These are phyloP conservation scores for Pterophyllum scalare DNA, from an alignment of 2,113 vertebrate species.

Conservation along the genomic window DNA sequence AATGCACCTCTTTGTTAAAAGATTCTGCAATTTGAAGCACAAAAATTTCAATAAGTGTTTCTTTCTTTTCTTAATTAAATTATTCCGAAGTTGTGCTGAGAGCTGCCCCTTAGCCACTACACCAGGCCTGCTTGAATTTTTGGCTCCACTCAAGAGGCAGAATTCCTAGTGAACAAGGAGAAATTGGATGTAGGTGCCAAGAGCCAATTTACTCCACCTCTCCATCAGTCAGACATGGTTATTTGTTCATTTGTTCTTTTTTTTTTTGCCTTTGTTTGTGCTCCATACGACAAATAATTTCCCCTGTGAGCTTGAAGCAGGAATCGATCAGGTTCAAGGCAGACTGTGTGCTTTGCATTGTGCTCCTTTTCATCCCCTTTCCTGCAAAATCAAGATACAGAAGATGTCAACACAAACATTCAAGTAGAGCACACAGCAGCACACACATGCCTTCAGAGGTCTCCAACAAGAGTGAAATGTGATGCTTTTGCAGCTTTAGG, in stretches of 20 bases:
- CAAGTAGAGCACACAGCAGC: background rate
- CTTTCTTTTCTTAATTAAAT: slow-evolving; percentile 38
- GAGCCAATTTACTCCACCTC: slow-evolving; percentile 51
- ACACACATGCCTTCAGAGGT: background rate
- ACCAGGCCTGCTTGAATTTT: background rate
- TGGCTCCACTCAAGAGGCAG: slow-evolving; percentile 15
- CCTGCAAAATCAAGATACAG: slow-evolving; percentile 16
- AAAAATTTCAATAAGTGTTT: background rate
- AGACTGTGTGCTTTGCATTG: slow-evolving; percentile 48
- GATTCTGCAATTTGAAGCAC: slow-evolving; percentile 1
- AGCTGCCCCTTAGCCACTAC: background rate
- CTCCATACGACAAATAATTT: slow-evolving; percentile 74
- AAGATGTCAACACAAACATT: slow-evolving; percentile 34
- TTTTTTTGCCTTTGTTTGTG: slow-evolving; percentile 64
- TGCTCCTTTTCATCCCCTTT: background rate
- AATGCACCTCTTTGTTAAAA: slow-evolving; percentile 1
- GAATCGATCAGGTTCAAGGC: slow-evolving; percentile 68
- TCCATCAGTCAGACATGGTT: slow-evolving; percentile 68
- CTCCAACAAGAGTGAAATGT: background rate
- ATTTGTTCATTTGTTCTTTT: slow-evolving; percentile 66
- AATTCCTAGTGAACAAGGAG: slow-evolving; percentile 49
- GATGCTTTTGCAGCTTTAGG: background rate
- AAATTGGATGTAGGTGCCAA: slow-evolving; percentile 54
- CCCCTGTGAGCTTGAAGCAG: slow-evolving; percentile 65
- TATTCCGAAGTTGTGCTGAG: slow-evolving; percentile 24